Conservation (phyloP, 2,113 vertebrate species). For the Salvelinus sp. region DNA sequence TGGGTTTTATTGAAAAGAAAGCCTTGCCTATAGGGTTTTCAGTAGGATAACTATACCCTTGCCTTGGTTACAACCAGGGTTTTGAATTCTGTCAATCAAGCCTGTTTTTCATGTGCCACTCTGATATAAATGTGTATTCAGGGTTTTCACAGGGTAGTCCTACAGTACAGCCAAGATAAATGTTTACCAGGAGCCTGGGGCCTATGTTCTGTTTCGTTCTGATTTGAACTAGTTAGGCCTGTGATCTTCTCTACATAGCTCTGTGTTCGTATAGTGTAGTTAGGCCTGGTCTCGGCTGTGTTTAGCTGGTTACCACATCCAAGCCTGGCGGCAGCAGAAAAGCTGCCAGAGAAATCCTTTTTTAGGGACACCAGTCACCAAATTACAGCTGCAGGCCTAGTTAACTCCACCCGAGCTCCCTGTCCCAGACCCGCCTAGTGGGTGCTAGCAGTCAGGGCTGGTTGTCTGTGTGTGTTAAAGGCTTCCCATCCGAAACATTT, state of each 20-base stretch:
- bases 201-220: neutral
- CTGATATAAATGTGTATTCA: too few species aligned
- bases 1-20: too few species aligned
- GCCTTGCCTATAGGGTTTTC: too few species aligned
- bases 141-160: too few species aligned
- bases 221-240: constrained; percentile 22
- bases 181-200: neutral
- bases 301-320: constrained; percentile 69
- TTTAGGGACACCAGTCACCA: constrained; percentile 76
- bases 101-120: too few species aligned
- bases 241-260: constrained; percentile 24
- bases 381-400: constrained; percentile 74
- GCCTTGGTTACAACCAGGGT: too few species aligned
- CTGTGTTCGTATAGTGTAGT: constrained; percentile 1
- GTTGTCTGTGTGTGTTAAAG: constrained; percentile 24
- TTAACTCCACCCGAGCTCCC: constrained; percentile 70
- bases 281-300: constrained; percentile 42
- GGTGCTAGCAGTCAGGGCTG: constrained; percentile 30
- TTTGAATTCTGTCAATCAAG: too few species aligned
- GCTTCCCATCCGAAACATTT: too few species aligned
- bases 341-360: constrained; percentile 72
- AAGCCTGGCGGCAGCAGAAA: constrained; percentile 60
- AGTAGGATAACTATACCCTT: too few species aligned
- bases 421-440: constrained; percentile 65
- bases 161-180: too few species aligned